Percentiles rank a stretch among this genome's conserved stretches.
Evolutionary conservation across 2,113 vertebrate genomes (phyloP).

Genomic region (Alectura lathami): DNA sequence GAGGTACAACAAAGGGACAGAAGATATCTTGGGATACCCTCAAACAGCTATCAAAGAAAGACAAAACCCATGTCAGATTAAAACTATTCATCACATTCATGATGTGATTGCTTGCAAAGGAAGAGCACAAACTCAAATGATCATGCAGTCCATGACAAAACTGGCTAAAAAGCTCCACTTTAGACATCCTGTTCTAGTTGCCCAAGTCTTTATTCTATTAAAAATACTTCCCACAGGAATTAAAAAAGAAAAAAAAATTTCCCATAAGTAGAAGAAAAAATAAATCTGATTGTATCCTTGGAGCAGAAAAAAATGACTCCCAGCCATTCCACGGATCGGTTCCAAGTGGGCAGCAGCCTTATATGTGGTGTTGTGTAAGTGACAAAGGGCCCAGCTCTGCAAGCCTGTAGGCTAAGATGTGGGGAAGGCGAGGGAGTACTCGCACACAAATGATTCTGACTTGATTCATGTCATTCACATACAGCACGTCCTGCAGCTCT

Average conservation of each 20-base stretch:
- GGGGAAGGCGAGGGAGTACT: neutral
- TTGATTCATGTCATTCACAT: neutral
- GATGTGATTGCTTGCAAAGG: neutral
- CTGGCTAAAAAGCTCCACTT: neutral
- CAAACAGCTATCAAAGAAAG: neutral
- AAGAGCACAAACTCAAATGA: neutral
- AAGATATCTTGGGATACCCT: neutral
- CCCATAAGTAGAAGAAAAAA: neutral
- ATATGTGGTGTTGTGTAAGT: neutral
- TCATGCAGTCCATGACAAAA: neutral
- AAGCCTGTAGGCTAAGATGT: neutral
- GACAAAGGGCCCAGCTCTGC: too few species aligned
- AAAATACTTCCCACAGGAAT: neutral
- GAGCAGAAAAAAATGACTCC: neutral
- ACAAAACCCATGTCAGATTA: neutral
- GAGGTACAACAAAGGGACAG: neutral
- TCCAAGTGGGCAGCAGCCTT: neutral
- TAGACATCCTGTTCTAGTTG: neutral
- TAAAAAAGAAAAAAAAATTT: neutral
- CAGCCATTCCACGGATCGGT: neutral
- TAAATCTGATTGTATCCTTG: neutral
- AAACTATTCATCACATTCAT: accelerated
- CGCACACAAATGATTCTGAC: neutral
- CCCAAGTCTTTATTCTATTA: neutral
- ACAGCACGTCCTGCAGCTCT: neutral